Evolutionary conservation across 1,140 invertebrate species (phyloP), one percentile per base, ranked within the genome.

Genomic region (Bombus huntii): DNA sequence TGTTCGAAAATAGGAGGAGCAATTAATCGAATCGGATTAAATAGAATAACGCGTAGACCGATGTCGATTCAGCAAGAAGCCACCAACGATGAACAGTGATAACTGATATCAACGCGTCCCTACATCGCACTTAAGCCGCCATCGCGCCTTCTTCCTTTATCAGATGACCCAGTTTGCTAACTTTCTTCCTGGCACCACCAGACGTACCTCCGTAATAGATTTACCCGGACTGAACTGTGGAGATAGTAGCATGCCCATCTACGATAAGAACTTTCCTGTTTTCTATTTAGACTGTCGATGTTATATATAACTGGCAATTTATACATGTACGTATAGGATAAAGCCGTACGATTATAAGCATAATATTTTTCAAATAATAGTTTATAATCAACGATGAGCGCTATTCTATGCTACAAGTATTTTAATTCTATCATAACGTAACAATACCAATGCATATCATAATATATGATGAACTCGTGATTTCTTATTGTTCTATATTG

Each of bases 81-180:
- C 89, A 82, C 83, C 85, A 73, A 75, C 72, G 75, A 86, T 44
- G 37, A 80, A 37, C 78, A 83, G 73, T 57, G 81, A 89, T 89
- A 89, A 89, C 81, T 75, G 85, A 81, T 90, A 90, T 82, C 89
- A 87, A 80, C 86, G 71, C 81, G 87, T 73, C 81, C 81, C 85
- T 73, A 78, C 80, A 42, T 83, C 80, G 65, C 83, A 75, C 77
- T 83, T 92, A 85, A 83, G 72, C 66, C 71, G 47, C 66, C 70
- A 83, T 81, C 79, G 75, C 65, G 84, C 81, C 85, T 87, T 83
- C 82, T 89, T 84, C 68, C 75, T 71, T 90, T 91, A 92, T 92
- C 91, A 81, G 92, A 92, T 92, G 91, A 73, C 86, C 92, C 72
- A 92, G 91, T 92, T 92, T 84, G 70, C 87, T 87, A 92, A 91